phyloP scores from a whole-genome alignment of 2,113 vertebrate genomes.

The Gymnogyps californianus region DNA sequence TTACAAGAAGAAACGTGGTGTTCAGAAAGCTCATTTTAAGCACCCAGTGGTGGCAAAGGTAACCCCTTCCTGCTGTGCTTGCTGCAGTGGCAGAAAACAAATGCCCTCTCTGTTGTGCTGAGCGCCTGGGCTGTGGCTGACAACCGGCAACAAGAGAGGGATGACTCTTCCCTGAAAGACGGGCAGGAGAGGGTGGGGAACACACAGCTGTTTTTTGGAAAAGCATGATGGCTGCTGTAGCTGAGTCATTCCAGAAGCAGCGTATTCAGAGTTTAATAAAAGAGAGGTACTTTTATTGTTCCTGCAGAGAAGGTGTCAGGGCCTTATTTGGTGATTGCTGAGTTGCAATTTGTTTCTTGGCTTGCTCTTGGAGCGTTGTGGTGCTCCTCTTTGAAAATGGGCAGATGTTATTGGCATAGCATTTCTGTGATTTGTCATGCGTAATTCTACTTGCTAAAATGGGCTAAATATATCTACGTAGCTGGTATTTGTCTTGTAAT shows the following conservation, averaged over 20 bases:
- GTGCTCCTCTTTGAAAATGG: background rate
- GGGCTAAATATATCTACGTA: background rate
- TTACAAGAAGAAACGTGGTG: background rate
- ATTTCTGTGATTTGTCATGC: background rate
- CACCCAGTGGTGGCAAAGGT: background rate
- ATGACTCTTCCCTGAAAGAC: background rate
- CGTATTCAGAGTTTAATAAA: background rate
- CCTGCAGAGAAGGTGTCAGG: background rate
- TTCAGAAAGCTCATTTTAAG: background rate
- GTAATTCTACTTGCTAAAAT: background rate
- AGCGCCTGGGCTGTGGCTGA: background rate
- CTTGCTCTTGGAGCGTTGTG: background rate
- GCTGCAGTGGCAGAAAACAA: background rate
- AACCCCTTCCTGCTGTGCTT: background rate
- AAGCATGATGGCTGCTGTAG: background rate
- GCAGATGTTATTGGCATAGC: background rate
- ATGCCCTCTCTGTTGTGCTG: background rate
- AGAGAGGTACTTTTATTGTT: background rate
- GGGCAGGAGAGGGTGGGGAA: background rate
- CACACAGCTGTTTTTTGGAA: background rate
- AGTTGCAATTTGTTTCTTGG: background rate
- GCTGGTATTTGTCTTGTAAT: background rate
- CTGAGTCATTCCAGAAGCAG: background rate
- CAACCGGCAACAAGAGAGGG: background rate
- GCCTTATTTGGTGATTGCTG: background rate